A percentile compares a stretch with the other conserved stretches of the same genome.
phyloP scores from a whole-genome alignment of 2,797 vertebrate genomes.

The Syndactyla subalaris region DNA sequence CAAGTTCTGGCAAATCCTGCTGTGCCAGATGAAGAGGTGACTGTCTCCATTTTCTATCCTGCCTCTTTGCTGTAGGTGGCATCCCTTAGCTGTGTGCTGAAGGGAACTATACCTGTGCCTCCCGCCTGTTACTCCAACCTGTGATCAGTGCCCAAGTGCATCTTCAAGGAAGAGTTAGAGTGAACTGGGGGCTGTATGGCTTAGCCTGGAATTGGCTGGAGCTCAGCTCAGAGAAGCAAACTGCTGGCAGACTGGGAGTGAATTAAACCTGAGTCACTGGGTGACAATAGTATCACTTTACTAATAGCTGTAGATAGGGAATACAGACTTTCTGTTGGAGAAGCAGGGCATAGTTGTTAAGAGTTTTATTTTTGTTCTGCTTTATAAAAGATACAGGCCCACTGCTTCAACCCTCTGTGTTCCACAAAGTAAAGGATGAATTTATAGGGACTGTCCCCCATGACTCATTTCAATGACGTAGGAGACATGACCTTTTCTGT shows the following conservation, averaged over 20 bases:
- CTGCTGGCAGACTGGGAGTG: not conserved
- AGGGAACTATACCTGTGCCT: not conserved
- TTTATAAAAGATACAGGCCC: not conserved
- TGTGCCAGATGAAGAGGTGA: not conserved
- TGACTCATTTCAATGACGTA: not conserved
- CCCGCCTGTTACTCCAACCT: fast-evolving
- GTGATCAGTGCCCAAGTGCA: not conserved
- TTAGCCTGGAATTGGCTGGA: not conserved
- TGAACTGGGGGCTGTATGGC: not conserved
- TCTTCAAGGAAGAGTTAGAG: not conserved
- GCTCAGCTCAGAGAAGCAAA: not conserved
- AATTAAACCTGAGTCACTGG: not conserved
- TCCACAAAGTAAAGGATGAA: not conserved
- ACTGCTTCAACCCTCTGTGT: not conserved
- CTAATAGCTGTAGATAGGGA: not conserved
- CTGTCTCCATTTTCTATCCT: not conserved
- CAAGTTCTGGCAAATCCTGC: not conserved
- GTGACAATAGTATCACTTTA: not conserved
- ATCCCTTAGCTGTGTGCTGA: not conserved
- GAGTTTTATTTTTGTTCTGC: not conserved
- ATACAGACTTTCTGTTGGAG: not conserved
- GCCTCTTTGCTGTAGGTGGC: not conserved
- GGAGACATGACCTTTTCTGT: not conserved
- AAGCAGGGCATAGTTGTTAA: not conserved
- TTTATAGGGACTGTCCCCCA: not conserved